phyloP scores from a whole-genome alignment of 2,888 invertebrate species.

The Empis stercorea region DNA sequence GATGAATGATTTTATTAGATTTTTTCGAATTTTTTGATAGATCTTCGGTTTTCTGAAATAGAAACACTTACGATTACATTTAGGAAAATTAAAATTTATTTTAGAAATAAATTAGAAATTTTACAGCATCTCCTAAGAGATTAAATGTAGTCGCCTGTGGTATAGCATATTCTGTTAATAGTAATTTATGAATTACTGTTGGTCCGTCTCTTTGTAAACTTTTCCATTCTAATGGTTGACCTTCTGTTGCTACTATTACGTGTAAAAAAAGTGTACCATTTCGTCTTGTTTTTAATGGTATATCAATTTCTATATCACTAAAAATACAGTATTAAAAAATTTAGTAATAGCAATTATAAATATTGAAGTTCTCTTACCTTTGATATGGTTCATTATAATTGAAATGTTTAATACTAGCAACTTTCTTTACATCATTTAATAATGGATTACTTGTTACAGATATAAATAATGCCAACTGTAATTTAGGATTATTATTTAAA shows the following conservation, averaged over 20 bases:
- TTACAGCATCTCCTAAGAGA: slow-evolving; percentile 43
- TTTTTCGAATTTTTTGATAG: not conserved
- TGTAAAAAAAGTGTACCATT: slow-evolving; percentile 80
- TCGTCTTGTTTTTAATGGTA: slow-evolving; percentile 60
- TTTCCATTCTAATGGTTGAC: slow-evolving; percentile 42
- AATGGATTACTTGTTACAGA: slow-evolving; percentile 48
- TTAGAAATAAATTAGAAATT: not conserved
- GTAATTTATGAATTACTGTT: slow-evolving; percentile 47
- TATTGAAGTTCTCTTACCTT: slow-evolving; percentile 46
- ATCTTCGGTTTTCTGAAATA: slow-evolving; percentile 2
- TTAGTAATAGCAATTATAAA: no score
- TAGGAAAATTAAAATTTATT: not conserved
- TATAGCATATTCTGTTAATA: slow-evolving; percentile 58
- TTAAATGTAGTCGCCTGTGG: slow-evolving; percentile 66
- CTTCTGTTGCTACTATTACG: slow-evolving; percentile 51
- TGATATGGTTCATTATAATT: slow-evolving; percentile 46
- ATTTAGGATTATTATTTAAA: slow-evolving; percentile 50
- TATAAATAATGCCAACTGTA: slow-evolving; percentile 56
- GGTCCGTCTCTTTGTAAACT: slow-evolving; percentile 47
- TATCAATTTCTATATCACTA: slow-evolving; percentile 52
- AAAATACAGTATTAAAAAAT: slow-evolving; percentile 12
- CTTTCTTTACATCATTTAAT: slow-evolving; percentile 43
- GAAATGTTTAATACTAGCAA: slow-evolving; percentile 50
- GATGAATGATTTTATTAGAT: slow-evolving; percentile 26
- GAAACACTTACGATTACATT: not conserved